Evolutionary conservation across 2,888 invertebrate genomes (phyloP).

Genomic region (Heterodera filipjevi): DNA sequence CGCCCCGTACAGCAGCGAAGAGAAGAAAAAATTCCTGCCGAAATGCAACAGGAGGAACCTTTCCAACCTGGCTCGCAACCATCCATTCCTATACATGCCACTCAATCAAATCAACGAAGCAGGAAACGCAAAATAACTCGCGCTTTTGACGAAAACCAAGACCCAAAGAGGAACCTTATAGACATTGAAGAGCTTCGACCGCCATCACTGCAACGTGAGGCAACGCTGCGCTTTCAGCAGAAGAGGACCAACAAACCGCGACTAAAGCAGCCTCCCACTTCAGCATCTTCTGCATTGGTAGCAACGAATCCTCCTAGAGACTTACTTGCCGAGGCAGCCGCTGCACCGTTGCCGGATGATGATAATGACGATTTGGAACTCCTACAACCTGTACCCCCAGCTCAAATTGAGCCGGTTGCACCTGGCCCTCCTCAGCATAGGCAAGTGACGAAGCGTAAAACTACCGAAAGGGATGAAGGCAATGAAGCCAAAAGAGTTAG

Average conservation of each 20-base stretch:
- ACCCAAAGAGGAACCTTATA: neutral
- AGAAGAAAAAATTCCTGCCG: neutral
- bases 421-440: neutral
- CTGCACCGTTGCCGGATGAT: neutral
- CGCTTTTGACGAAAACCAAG: neutral
- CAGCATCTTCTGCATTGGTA: neutral
- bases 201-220: neutral
- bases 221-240: neutral
- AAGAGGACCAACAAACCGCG: neutral
- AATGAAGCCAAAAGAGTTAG: too few relatives aligned
- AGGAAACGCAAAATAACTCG: neutral
- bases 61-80: neutral
- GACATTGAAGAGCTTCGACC: neutral
- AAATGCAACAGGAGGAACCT: neutral
- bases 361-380: neutral
- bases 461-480: too few relatives aligned
- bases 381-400: neutral
- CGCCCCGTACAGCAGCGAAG: neutral
- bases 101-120: too few relatives aligned
- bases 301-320: neutral
- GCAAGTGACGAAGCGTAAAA: neutral
- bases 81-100: neutral
- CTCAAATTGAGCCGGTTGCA: neutral
- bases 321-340: neutral
- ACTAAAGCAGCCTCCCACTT: neutral